Evolutionary conservation across 1,140 invertebrate genomes (phyloP), one percentile per base, ranked within the genome.

Genomic region (Steinernema feltiae): DNA sequence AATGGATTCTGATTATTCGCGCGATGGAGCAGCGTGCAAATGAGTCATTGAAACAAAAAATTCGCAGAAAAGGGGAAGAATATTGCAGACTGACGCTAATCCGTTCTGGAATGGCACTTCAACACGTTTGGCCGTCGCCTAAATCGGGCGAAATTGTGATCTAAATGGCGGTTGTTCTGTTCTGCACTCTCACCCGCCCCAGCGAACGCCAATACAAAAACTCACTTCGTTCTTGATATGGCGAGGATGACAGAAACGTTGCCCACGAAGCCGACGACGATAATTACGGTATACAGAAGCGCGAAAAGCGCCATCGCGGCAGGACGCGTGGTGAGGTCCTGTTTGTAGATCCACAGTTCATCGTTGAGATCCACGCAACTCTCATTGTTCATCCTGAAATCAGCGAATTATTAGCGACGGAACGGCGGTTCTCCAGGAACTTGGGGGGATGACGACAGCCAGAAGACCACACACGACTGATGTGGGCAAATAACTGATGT

Each of bases 211-310:
- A 76, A 15, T 15, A 75, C 76, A 75, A 18, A 27, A 29, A 76
- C 79, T 78, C 46, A 79, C 79, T 84, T 79, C 70, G 78, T 80
- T 48, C 78, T 80, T 1, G 78, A 72, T 18, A 80, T 80, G n/a
- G 79, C 77, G 46, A 80, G 71, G 32, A 80, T 77, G 3, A 80
- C 79, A 48, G 74, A 80, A 7, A 72, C 70, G 78, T 80, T 80
- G 30, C 79, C 79, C 30, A 79, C 76, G 24, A 80, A 71, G 7
- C 78, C 79, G 24, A 41, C 71, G 17, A 78, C 69, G 46, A 80
- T 80, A 15, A 80, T 80, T 12, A 77, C 76, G 32, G 69, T 35
- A 32, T 80, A 80, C 31, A 80, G 48, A 21, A 79, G 69, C 1
- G 73, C 77, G 53, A 80, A 80, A 1, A 80, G 30, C 2, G 71